Conservation (phyloP, 2,888 invertebrate species). For the Meganola albula region DNA sequence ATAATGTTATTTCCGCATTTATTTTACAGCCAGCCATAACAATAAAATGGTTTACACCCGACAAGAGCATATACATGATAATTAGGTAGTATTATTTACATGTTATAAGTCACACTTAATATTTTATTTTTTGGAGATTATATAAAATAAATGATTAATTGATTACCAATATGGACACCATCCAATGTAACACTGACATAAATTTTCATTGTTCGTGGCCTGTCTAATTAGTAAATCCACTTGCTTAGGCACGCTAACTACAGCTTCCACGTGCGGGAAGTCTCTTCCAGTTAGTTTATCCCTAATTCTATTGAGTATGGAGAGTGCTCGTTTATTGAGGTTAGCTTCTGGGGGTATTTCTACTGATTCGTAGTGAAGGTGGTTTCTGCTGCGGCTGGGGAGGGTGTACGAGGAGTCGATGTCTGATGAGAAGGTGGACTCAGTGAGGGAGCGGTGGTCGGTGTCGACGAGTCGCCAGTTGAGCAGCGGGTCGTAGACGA, state of each 20-base stretch:
- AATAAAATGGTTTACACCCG: conserved; percentile 16
- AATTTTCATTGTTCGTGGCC: conserved; percentile 98
- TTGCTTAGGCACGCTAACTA: conserved; percentile 90
- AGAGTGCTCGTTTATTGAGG: conserved; percentile 93
- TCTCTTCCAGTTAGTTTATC: conserved; percentile 97
- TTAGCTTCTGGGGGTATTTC: conserved; percentile 83
- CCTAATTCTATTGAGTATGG: conserved; percentile 93
- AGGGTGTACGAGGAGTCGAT: conserved; percentile 58
- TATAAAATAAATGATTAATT: neutral
- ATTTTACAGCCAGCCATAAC: conserved; percentile 9
- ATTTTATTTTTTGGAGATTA: no score
- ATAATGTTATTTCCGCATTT: no score
- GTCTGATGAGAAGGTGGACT: conserved; percentile 63
- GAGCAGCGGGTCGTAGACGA: conserved; percentile 97
- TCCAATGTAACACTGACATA: conserved; percentile 99
- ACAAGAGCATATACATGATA: conserved; percentile 21
- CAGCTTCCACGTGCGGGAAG: conserved; percentile 85
- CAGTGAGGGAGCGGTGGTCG: conserved; percentile 58
- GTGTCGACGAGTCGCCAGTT: conserved; percentile 90
- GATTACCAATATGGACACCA: conserved; percentile 92
- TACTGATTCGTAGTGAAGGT: conserved; percentile 58
- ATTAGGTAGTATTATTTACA: no score
- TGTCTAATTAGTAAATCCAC: conserved; percentile 96
- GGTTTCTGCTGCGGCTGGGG: conserved; percentile 60
- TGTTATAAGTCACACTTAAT: no score